A percentile compares a stretch with the other conserved stretches of the same genome.
These are phyloP conservation scores for Coregonus suidteri DNA, from an alignment of 2,797 vertebrate genomes.

Conservation along the genomic window DNA sequence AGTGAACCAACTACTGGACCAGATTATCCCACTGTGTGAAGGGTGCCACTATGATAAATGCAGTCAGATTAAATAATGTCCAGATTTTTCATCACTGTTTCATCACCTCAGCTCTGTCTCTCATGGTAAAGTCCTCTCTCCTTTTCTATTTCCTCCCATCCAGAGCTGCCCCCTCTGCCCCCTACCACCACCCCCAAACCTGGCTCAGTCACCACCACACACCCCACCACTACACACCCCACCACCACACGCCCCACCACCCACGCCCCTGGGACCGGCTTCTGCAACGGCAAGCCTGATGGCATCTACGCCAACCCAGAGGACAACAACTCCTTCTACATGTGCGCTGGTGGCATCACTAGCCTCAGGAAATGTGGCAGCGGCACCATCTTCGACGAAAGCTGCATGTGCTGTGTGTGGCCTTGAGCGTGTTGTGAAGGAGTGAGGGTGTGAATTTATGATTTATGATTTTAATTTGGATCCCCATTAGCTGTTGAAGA, in stretches of 20 bases:
- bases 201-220: conserved; percentile 14
- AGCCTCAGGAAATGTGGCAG: neutral
- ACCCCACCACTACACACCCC: conserved; percentile 31
- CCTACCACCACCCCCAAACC: conserved; percentile 30
- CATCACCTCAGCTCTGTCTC: neutral
- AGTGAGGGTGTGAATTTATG: neutral
- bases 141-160: neutral
- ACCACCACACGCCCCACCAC: conserved; percentile 42
- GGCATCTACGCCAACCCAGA: conserved; percentile 53
- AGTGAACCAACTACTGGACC: neutral
- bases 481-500: too few species aligned
- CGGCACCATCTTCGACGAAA: conserved; percentile 42
- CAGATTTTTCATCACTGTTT: neutral
- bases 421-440: conserved; percentile 40
- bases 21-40: neutral
- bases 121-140: neutral
- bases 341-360: conserved; percentile 48
- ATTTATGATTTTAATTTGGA: too few species aligned
- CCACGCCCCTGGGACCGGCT: conserved; percentile 39
- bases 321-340: conserved; percentile 45
- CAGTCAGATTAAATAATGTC: neutral
- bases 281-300: conserved; percentile 57
- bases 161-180: conserved; percentile 38
- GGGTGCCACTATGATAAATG: neutral
- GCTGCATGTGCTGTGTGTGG: conserved; percentile 63